Base-by-base conservation (phyloP, 2,888 invertebrate genomes). In the Heliconius aoede region DNA sequence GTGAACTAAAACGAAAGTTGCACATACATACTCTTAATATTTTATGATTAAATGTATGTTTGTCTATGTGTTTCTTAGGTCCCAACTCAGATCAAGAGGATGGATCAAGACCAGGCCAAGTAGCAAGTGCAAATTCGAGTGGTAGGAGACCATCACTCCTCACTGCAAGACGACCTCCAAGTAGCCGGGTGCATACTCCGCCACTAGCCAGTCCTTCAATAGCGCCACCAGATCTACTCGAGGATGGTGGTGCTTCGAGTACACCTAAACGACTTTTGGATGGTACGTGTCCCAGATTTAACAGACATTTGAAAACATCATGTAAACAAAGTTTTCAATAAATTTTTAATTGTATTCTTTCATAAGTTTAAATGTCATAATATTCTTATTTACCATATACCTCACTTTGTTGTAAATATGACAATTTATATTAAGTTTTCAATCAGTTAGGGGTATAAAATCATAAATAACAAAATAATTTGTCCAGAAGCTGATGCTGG, bases 221-320 rank as follows among this genome's bases (percentile, higher is more conserved):
- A 82, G 95, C 95, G 30, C 95, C 95, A 21, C 96, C 96, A 74
- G 96, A 96, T 84, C 90, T 96, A 3, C 90, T 97, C 83, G 96
- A 97, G 86, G 97, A 97, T 84, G 97, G 97, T 80, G 97, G 97
- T n/a, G 97, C 97, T 75, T 97, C 97, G 26, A 97, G 97, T 83
- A 97, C 97, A 55, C 97, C 97, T 76, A 96, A 96, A 85, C 91
- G 96, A 80, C 90, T 96, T 79, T 95, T 96, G 80, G 95, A 95
- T 81, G 95, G 95, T 95, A 92, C 91, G 87, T 88, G 58, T 36
- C 30, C 26, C 13, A 15, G 36, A 40, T 28, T 58, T 51, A 21
- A 40, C 24, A 46, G 40, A 58, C 24, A 40, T 40, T 28, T n/a
- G 0, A 55, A n/a, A 4, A 24, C 24, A 13, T 58, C 11, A 11